Evolutionary conservation across 2,797 vertebrate species (phyloP).

Genomic region (Staurois parvus): DNA sequence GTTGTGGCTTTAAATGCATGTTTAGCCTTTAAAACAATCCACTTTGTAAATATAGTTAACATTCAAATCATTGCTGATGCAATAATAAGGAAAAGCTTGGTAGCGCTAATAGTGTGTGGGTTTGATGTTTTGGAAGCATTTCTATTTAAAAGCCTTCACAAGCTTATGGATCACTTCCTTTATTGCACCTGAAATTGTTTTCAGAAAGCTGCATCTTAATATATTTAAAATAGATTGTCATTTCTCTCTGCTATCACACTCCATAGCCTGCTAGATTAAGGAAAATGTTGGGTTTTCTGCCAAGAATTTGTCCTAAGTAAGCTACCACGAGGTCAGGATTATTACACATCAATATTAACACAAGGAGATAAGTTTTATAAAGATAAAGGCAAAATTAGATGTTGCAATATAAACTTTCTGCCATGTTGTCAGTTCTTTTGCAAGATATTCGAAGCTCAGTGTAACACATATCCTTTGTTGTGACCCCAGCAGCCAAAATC

Average conservation of each 20-base stretch:
- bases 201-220: constrained; percentile 38
- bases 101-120: constrained; percentile 23
- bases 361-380: constrained; percentile 14
- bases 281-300: constrained; percentile 10
- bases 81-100: constrained; percentile 21
- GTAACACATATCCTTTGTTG: constrained; percentile 47
- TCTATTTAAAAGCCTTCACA: constrained; percentile 25
- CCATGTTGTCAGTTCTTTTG: constrained; percentile 42
- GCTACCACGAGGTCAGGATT: constrained; percentile 31
- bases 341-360: background rate
- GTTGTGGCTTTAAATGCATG: background rate
- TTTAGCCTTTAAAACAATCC: background rate
- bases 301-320: constrained; percentile 27
- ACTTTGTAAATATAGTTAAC: constrained; percentile 6
- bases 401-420: constrained; percentile 18
- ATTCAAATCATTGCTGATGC: constrained; percentile 27
- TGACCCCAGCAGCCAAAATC: constrained; percentile 47
- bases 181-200: constrained; percentile 48
- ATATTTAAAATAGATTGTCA: constrained; percentile 33
- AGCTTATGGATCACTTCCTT: constrained; percentile 45
- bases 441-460: constrained; percentile 39
- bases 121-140: background rate
- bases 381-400: constrained; percentile 19
- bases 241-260: constrained; percentile 34
- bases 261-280: constrained; percentile 16